These are phyloP conservation scores for Uloborus plumipes DNA, from an alignment of 2,888 invertebrate species.

Conservation along the genomic window DNA sequence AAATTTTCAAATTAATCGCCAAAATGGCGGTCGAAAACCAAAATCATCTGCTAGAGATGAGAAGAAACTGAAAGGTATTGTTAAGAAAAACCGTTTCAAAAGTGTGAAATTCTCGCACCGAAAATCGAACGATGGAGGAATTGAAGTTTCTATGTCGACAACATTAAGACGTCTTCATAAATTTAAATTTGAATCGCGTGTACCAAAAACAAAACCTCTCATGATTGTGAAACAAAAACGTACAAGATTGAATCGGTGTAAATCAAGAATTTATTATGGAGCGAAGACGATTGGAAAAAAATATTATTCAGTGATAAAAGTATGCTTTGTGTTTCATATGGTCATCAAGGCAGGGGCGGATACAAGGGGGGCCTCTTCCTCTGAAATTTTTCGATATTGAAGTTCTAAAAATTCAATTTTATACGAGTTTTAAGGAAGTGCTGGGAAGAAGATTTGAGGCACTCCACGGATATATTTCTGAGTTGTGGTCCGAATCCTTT, in stretches of 20 bases:
- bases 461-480: too few relatives aligned
- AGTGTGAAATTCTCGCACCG: constrained; percentile 2
- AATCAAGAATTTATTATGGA: neutral
- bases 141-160: constrained; percentile 11
- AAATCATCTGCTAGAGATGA: constrained; percentile 5
- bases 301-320: neutral
- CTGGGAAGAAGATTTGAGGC: too few relatives aligned
- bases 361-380: too few relatives aligned
- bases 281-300: neutral
- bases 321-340: neutral
- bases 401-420: too few relatives aligned
- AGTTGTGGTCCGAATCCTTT: too few relatives aligned
- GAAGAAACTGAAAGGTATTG: neutral
- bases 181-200: neutral
- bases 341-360: too few relatives aligned
- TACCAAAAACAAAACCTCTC: constrained; percentile 5
- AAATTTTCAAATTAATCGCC: constrained; percentile 1
- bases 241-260: constrained; percentile 12
- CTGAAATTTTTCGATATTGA: too few relatives aligned
- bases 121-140: constrained; percentile 4
- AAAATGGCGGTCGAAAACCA: constrained; percentile 7
- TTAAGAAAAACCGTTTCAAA: constrained; percentile 1
- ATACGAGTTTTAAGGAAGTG: too few relatives aligned
- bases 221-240: constrained; percentile 4
- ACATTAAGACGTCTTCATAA: neutral